Base-by-base conservation (phyloP, 2,888 invertebrate genomes). In the Tribolium freemani region DNA sequence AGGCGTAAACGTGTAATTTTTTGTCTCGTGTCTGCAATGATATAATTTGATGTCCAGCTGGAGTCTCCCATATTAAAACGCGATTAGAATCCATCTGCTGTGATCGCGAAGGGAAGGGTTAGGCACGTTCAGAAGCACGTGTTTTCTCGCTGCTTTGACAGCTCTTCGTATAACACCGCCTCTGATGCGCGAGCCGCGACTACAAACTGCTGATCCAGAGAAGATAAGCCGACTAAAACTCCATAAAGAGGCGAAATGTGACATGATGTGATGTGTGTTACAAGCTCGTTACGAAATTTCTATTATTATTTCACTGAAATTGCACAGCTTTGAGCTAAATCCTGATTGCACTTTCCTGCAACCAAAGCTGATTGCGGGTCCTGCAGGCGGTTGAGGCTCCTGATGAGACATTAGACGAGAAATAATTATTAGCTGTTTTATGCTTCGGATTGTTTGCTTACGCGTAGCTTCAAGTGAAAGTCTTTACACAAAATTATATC, bases 181-280 rank as follows among this genome's bases (percentile, higher is more conserved):
- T 69, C 57, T 69, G 53, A 51, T 45, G 69, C 73, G 54, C 71
- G 70, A 57, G 67, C 57, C 75, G 69, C 71, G 73, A 60, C 71
- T 58, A 21, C 50, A 60, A 71, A 73, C 61, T 72, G 76, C 75
- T 75, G 76, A 79, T 79, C 75, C 60, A 45, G 31, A 45, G 31
- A 51, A 72, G 79, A 78, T 78, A 78, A 76, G 76, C 71, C 72
- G 69, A 60, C 73, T 76, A 76, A 69, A 75, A 75, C 68, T 75
- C 70, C 58, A 76, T 78, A 77, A 80, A 78, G 75, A 75, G 73
- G 74, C 76, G 73, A 76, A 80, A 80, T 80, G 77, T 80, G 81
- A 80, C 79, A 79, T 77, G 78, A 79, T 79, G 73, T 77, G 80
- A 78, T 78, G 75, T 77, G 75, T 72, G 53, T 71, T 69, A 68